Evolutionary conservation across 2,113 vertebrate genomes (phyloP), one percentile per base, ranked within the genome.

Genomic region (Syngnathus floridae): DNA sequence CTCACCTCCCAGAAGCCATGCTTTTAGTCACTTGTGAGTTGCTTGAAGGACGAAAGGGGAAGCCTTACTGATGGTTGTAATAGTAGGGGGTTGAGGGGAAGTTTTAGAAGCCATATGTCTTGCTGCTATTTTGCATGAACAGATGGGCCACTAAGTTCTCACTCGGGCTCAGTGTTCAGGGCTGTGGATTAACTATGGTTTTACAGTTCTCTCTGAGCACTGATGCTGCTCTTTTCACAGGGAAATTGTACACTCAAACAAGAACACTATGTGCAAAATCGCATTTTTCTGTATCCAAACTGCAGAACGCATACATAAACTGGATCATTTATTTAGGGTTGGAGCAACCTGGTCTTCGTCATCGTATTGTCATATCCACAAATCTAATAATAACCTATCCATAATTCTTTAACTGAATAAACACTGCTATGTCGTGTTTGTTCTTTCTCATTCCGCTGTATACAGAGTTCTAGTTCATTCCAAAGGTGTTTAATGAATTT

Each of bases 41-140:
- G 66, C 19, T n/a, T n/a, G 31, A 36, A 49, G 49, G 57, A 56
- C 36, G 36, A 16, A 61, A 54, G 46, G 66, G 57, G 72, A 31
- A 31, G 26, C 26, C 26, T 31, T 31, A 31, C 26, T 31, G 26
- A 37, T 58, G 36, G 48, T 37, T 46, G 43, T 21, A 16, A 40
- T 51, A 3, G 38, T 22, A 21, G 43, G 14, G 19, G 17, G 43
- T 21, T 57, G 64, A 37, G 67, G 45, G 43, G 49, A 10, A 40
- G 48, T 35, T 72, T 54, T n/a, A 62, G 59, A 37, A 58, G 63
- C 82, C 79, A 85, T 83, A 83, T 84, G 85, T 82, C 73, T 52
- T 62, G 41, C n/a, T 40, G 26, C 67, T 75, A 48, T 77, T 78
- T 76, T 65, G 69, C 72, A 62, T 64, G 66, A 69, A 54, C 80